A percentile compares a stretch with the other conserved stretches of the same genome.
Evolutionary conservation across 2,888 invertebrate species (phyloP).

Genomic region (Idaea biselata): DNA sequence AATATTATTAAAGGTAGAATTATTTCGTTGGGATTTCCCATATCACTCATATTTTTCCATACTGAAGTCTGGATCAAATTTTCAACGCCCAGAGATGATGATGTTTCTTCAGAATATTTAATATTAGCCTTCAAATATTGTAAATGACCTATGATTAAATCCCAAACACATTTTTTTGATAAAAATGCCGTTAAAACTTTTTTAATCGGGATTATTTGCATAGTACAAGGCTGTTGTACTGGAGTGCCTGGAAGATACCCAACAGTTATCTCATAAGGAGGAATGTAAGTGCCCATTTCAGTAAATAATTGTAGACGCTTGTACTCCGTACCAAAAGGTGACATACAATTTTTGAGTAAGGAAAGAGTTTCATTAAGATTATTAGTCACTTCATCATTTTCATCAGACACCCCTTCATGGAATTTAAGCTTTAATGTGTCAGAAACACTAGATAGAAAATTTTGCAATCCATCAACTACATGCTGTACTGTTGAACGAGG

Average conservation of each 20-base stretch:
- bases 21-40: constrained; percentile 5
- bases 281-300: constrained; percentile 1
- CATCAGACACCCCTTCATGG: no score
- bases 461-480: no score
- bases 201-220: constrained; percentile 3
- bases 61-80: constrained; percentile 10
- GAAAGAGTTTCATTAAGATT: no score
- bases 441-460: no score
- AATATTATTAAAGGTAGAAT: constrained; percentile 20
- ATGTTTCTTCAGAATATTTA: no score
- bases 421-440: no score
- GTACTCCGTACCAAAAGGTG: constrained; percentile 1
- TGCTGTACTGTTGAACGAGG: no score
- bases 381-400: no score
- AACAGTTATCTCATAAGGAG: background rate
- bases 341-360: no score
- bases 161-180: background rate
- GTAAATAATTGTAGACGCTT: constrained; percentile 1
- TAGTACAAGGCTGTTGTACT: background rate
- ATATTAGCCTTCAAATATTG: background rate
- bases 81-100: background rate
- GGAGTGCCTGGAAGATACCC: background rate
- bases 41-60: constrained; percentile 8
- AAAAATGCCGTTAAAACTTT: constrained; percentile 4
- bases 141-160: background rate